Base-by-base conservation (phyloP, 2,113 vertebrate species). In the Thunnus maccoyii region DNA sequence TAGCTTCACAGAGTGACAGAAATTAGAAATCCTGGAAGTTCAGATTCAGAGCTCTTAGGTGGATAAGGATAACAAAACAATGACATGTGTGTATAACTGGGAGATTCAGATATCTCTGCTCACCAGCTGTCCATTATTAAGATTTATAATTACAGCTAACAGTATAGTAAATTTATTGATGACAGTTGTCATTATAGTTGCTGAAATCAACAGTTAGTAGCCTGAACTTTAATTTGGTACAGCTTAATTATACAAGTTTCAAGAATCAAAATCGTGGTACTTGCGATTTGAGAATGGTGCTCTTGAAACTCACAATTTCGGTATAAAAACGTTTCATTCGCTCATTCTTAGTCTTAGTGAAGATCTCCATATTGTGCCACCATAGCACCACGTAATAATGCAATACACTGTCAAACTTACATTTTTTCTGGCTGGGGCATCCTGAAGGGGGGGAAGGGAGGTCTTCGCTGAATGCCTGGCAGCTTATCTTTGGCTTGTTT, bases 401-500 rank as follows among this genome's bases (percentile, higher is more conserved):
- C 14, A 54, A 47, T 7, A 20, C 6, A 48, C 5, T 41, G 60
- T 55, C n/a, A 72, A 52, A 96, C 98, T 97, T 94, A 99, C 98
- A 96, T 96, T 95, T 97, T 97, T 70, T 97, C 95, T 11, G 80
- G 83, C 75, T 96, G 97, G 87, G 95, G 94, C 93, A 93, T 93
- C 96, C 96, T 96, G 92, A 94, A 96, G 57, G 95, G 95, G 73
- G 96, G 92, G 89, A 96, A 95, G 83, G 96, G 95, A 78, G 96
- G 94, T 95, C 96, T 97, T 95, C 97, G 96, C 86, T 96, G 96
- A 93, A 95, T 92, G 82, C 83, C 73, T 87, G 95, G 96, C 90
- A 95, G 94, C 95, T 99, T 99, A 87, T 99, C 98, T 99, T 99
- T 99, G 98, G 98, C 96, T 88, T 96, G 94, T 96, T 99, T 98